Evolutionary conservation across 64 coral and sea anemone genomes (phyloP), one percentile per base, ranked within the genome.

Genomic region (Montipora efflorescens): DNA sequence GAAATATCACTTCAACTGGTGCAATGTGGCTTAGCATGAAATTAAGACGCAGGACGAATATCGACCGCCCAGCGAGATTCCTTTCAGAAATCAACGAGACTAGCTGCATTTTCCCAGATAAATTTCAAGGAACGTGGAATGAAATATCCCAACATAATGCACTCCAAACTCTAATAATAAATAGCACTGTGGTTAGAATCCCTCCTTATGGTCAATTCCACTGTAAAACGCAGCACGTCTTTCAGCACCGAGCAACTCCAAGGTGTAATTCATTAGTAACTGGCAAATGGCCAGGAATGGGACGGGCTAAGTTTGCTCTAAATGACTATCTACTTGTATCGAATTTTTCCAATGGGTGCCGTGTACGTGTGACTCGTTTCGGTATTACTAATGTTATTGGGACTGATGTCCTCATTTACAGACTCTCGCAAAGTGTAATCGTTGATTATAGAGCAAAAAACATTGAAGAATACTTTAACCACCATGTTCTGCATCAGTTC

Each of bases 341-440:
- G 15, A 72, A 77, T 11, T 92, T 88, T 45, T 71, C 82, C 6
- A 95, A 95, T 74, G 96, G 96, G 11, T 97, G 96, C 59, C 84
- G 90, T 0, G 44, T 84, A 59, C 62, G 96, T 85, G 87, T 97
- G 57, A 94, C 89, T 13, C 81, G 96, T 23, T 46, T 97, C 19
- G 93, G 93, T 36, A 4, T 97, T 8, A 95, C 86, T 71, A 58
- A 77, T 47, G 79, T 83, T 28, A 79, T 86, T 55, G 52, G 80
- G 15, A 91, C 25, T 68, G 49, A 78, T 50, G 71, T 87, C 44
- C 74, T 97, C 47, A 48, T 91, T 22, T 97, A 97, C 47, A 91
- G 96, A 83, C 46, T 97, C 8, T 97, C 96, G 5, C 93, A 97
- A 80, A 97, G 96, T 25, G 76, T 82, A 59, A 84, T 79, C 20